Base-by-base conservation (phyloP, 2,888 invertebrate genomes). In the Lithophane ornitopus region DNA sequence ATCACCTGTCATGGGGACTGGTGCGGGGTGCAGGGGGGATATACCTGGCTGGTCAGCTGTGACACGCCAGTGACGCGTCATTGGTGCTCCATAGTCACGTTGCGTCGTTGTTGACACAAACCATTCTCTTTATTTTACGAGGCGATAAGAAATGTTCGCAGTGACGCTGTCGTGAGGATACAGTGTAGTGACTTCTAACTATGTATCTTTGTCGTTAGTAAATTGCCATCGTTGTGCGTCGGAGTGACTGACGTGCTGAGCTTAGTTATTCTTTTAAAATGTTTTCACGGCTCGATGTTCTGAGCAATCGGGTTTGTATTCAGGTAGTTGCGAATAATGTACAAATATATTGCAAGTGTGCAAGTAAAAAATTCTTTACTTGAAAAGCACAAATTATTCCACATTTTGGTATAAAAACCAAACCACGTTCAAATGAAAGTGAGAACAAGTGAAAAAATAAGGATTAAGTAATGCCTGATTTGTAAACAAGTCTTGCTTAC, bases 21-120 rank as follows among this genome's bases (percentile, higher is more conserved):
- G 34, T 61, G 63, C 26, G 39, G 76, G 49, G 49, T 22, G 58
- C 41, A 67, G 11, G 28, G 41, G 52, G 49, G 28, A 39, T 11
- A 26, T 52, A n/a, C 6, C 59, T 71, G 54, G 26, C 71, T 70
- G 63, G 78, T 74, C 56, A 67, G 46, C 54, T 65, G 41, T 78
- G 70, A 61, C 74, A 75, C 66, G 65, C 68, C 54, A 74, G 70
- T 69, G 78, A 79, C 73, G 73, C 54, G 76, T 68, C 54, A 34
- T 26, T 28, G 16, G n/a, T 52, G 49, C 49, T 52, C 63, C 63
- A 72, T 41, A 82, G 81, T 83, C 80, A 76, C 80, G 83, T 76
- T 78, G 82, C 63, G 67, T 12, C 67, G 67, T 72, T 90, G 88
- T 90, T 90, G 88, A 89, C 87, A 87, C 69, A 87, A 87, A 70